Evolutionary conservation across 2,888 invertebrate species (phyloP).

Genomic region (Parnassius smintheus): DNA sequence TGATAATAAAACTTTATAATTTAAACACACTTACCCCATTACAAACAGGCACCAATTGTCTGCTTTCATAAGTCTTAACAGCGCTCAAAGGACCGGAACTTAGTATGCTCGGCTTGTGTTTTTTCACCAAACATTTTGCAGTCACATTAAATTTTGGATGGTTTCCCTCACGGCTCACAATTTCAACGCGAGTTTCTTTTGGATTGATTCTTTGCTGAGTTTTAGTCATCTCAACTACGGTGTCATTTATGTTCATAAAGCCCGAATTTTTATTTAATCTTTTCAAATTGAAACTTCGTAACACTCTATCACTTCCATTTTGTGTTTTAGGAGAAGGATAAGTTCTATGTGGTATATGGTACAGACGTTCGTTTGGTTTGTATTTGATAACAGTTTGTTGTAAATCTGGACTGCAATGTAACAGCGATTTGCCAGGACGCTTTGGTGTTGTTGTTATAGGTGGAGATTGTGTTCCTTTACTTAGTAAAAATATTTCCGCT

Average conservation of each 20-base stretch:
- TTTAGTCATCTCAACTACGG: constrained; percentile 31
- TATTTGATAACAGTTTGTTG: constrained; percentile 33
- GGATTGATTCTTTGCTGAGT: constrained; percentile 31
- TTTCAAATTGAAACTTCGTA: constrained; percentile 51
- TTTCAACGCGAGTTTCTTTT: constrained; percentile 31
- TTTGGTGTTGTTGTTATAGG: constrained; percentile 52
- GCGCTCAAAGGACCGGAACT: constrained; percentile 23
- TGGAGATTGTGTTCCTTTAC: constrained; percentile 49
- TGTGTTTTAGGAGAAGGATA: constrained; percentile 12
- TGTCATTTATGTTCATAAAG: constrained; percentile 30
- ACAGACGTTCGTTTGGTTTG: constrained; percentile 31
- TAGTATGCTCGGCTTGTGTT: constrained; percentile 30
- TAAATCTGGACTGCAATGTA: constrained; percentile 40
- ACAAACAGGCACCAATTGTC: constrained; percentile 15
- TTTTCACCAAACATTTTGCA: constrained; percentile 33
- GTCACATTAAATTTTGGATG: constrained; percentile 33
- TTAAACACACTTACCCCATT: constrained; percentile 16
- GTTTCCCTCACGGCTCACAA: constrained; percentile 26
- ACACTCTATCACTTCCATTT: constrained; percentile 47
- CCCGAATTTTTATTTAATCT: constrained; percentile 36
- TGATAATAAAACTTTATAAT: too few species aligned
- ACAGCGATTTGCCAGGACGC: constrained; percentile 32
- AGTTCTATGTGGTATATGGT: constrained; percentile 24
- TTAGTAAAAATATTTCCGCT: constrained; percentile 46
- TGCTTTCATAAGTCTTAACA: constrained; percentile 23